Evolutionary conservation across 2,888 invertebrate species (phyloP).

Genomic region (Megalurothrips usitatus): DNA sequence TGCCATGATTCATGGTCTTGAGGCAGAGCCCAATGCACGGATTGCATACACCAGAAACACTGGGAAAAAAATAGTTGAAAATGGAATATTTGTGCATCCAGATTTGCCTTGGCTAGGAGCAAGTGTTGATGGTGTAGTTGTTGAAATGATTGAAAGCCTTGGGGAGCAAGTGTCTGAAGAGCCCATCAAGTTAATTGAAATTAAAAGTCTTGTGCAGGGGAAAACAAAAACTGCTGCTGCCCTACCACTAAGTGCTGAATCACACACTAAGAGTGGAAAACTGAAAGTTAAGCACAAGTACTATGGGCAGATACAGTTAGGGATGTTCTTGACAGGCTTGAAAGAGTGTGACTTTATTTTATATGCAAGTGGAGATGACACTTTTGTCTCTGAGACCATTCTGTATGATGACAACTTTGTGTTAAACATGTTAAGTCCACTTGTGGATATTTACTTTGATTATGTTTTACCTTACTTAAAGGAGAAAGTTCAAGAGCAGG

Average conservation of each 20-base stretch:
- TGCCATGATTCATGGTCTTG: background rate
- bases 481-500: no score
- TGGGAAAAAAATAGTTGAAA: background rate
- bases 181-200: background rate
- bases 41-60: background rate
- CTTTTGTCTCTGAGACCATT: background rate
- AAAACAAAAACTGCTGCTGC: background rate
- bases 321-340: background rate
- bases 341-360: slow-evolving; percentile 23
- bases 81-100: slow-evolving; percentile 27
- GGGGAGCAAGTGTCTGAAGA: no score
- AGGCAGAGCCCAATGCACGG: background rate
- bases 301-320: background rate
- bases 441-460: slow-evolving; percentile 7
- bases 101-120: slow-evolving; percentile 27
- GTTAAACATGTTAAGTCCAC: background rate
- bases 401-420: slow-evolving; percentile 9
- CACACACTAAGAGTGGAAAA: background rate
- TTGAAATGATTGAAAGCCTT: background rate
- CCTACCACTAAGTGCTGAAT: background rate
- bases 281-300: background rate
- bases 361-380: slow-evolving; percentile 15
- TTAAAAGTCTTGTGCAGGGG: slow-evolving; percentile 5
- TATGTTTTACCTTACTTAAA: background rate
- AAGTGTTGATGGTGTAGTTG: slow-evolving; percentile 15